Conservation (phyloP, 2,888 invertebrate genomes). For the Dione juno region DNA sequence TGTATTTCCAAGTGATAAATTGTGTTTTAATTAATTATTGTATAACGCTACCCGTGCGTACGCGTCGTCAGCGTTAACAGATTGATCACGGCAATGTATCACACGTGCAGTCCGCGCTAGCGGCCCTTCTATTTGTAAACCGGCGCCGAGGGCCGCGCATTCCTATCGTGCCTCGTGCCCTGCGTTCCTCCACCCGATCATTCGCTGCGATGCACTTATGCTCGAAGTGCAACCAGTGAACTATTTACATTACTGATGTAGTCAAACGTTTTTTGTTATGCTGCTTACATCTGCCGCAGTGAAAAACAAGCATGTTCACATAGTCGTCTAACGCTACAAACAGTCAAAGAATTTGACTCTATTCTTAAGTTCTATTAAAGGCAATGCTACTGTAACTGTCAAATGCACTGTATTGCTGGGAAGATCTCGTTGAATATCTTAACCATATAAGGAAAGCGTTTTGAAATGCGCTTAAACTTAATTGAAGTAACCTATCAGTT, state of each 20-base stretch:
- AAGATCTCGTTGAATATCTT: slow-evolving; percentile 60
- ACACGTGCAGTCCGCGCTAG: slow-evolving; percentile 78
- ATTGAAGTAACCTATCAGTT: slow-evolving; percentile 9
- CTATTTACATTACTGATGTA: slow-evolving; percentile 60
- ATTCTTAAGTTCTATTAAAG: slow-evolving; percentile 60
- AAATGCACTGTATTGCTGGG: slow-evolving; percentile 62
- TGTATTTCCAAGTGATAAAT: slow-evolving; percentile 16
- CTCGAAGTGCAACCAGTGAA: slow-evolving; percentile 46
- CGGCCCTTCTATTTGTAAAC: slow-evolving; percentile 83
- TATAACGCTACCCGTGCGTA: slow-evolving; percentile 28
- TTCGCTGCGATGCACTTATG: slow-evolving; percentile 54
- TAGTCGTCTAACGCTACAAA: slow-evolving; percentile 39
- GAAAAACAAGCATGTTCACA: slow-evolving; percentile 52
- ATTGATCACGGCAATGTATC: slow-evolving; percentile 78
- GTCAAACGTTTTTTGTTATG: slow-evolving; percentile 51
- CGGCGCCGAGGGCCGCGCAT: slow-evolving; percentile 81
- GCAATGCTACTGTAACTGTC: slow-evolving; percentile 67
- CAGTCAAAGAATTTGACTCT: slow-evolving; percentile 49
- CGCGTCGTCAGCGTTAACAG: slow-evolving; percentile 68
- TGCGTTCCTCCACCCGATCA: slow-evolving; percentile 58
- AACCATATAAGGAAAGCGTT: slow-evolving; percentile 48
- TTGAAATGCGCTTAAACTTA: slow-evolving; percentile 5
- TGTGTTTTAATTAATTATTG: slow-evolving; percentile 31
- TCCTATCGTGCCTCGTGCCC: slow-evolving; percentile 76
- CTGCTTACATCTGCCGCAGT: slow-evolving; percentile 58